Base-by-base conservation (phyloP, 2,888 invertebrate species). In the Acleris literana region DNA sequence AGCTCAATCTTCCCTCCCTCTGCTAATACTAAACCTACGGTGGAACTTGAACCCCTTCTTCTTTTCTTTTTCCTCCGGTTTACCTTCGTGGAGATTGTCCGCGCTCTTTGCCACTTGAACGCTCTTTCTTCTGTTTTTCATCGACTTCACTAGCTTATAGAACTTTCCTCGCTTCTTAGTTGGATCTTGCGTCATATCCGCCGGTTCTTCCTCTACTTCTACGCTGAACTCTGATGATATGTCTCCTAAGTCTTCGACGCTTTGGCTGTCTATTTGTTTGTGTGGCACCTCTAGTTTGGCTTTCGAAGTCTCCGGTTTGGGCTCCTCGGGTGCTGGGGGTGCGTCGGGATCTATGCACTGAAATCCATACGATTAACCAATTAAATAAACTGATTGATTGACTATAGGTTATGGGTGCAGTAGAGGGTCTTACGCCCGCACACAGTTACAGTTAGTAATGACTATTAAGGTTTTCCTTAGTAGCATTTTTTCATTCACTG, bases 221-320 rank as follows among this genome's bases (percentile, higher is more conserved):
- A 91, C 91, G 73, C 90, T 90, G 80, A 92, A 92, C 70, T 92
- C 92, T 67, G 92, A 92, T 54, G 91, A 92, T 79, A 92, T 83
- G 80, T 92, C 92, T 71, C 92, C 92, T 16, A 92, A 80, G 71
- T 92, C 92, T 78, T 92, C 92, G 17, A 92, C 86, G 75, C 92
- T 92, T 72, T 90, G 90, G 61, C 86, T 85, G 68, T 90, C 88
- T 2, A 80, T 71, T 70, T 87, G 89, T 72, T 78, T 86, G 1
- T 78, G 82, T 29, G 88, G 91, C 11, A 89, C 81, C 70, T 78
- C 86, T 6, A 90, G 82, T 72, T 83, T 87, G 2, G 81, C 72
- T 71, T 88, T 87, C 4, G 92, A 90, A 20, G 88, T 86, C 63
- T 89, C 86, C 0, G 91, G 85, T 70, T 87, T 87, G 2, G 87